Percentiles rank a stretch among this genome's conserved stretches.
These are phyloP conservation scores for Drosophila sturtevanti DNA, from an alignment of 1,140 invertebrate species.

Conservation along the genomic window DNA sequence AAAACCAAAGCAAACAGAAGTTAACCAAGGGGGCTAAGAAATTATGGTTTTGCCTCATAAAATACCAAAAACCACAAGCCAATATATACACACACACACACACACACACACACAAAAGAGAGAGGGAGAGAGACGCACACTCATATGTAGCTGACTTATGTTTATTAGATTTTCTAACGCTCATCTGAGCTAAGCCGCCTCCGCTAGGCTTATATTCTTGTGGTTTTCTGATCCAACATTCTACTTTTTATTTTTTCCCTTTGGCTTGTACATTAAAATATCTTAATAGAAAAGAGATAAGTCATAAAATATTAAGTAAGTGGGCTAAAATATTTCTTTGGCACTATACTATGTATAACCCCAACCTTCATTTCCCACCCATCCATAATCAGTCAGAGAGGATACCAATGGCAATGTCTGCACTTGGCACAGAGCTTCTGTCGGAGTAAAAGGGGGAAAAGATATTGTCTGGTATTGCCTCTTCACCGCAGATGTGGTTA, in stretches of 20 bases:
- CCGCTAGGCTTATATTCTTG: conserved; percentile 19
- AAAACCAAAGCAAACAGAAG: conserved; percentile 17
- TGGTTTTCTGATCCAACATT: conserved; percentile 46
- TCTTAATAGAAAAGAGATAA: conserved; percentile 80
- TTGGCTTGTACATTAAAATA: conserved; percentile 55
- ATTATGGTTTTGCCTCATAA: conserved; percentile 46
- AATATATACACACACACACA: conserved; percentile 11
- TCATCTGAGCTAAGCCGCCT: conserved; percentile 34
- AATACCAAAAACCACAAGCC: conserved; percentile 23
- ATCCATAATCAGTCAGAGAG: conserved; percentile 50
- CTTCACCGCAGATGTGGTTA: conserved; percentile 62
- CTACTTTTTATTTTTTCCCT: not conserved
- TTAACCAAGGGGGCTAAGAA: conserved; percentile 15
- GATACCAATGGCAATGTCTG: conserved; percentile 41
- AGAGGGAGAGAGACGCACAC: too few species aligned
- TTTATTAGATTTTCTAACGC: conserved; percentile 73
- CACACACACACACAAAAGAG: conserved; percentile 3
- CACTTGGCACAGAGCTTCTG: conserved; percentile 28
- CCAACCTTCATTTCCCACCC: too few species aligned
- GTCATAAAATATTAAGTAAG: conserved; percentile 76
- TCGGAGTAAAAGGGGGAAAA: not conserved
- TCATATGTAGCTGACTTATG: conserved; percentile 55
- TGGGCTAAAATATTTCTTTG: conserved; percentile 25
- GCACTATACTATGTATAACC: conserved; percentile 1
- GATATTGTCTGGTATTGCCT: conserved; percentile 19